These are phyloP conservation scores for Oryctes rhinoceros DNA, from an alignment of 1,140 invertebrate genomes.

Conservation along the genomic window DNA sequence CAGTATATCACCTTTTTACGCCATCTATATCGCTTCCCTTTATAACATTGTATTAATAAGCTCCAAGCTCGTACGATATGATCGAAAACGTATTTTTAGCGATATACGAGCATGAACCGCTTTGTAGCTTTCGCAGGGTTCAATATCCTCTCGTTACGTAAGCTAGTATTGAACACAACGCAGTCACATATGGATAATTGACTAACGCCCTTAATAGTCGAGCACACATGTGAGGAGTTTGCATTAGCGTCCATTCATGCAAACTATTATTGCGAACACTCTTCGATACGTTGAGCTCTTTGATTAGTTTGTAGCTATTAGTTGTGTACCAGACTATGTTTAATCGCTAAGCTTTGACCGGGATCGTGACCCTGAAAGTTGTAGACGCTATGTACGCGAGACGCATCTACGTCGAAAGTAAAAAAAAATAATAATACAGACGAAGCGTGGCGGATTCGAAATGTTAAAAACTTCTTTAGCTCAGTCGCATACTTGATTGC, in stretches of 20 bases:
- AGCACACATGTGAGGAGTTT: slow-evolving; percentile 30
- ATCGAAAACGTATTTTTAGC: not conserved
- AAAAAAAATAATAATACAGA: not conserved
- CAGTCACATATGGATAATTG: slow-evolving; percentile 32
- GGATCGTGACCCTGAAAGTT: slow-evolving; percentile 23
- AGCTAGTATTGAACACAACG: not conserved
- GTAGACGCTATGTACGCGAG: not conserved
- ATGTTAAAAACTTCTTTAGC: no score
- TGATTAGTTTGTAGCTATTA: slow-evolving; percentile 33
- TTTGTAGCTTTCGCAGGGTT: slow-evolving; percentile 8
- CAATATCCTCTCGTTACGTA: slow-evolving; percentile 25
- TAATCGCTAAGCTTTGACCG: slow-evolving; percentile 27
- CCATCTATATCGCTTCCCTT: no score
- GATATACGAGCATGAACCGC: not conserved
- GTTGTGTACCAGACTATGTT: slow-evolving; percentile 25
- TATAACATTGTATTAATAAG: no score
- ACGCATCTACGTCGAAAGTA: not conserved
- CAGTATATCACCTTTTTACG: no score
- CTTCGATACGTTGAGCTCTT: slow-evolving; percentile 24
- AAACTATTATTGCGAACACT: slow-evolving; percentile 29
- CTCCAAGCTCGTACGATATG: no score
- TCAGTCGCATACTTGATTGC: no score
- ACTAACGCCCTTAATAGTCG: slow-evolving; percentile 32
- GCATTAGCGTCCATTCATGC: slow-evolving; percentile 20
- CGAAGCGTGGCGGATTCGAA: no score